Conservation (phyloP, 2,888 invertebrate genomes). For the Gandaritis pyraliata region DNA sequence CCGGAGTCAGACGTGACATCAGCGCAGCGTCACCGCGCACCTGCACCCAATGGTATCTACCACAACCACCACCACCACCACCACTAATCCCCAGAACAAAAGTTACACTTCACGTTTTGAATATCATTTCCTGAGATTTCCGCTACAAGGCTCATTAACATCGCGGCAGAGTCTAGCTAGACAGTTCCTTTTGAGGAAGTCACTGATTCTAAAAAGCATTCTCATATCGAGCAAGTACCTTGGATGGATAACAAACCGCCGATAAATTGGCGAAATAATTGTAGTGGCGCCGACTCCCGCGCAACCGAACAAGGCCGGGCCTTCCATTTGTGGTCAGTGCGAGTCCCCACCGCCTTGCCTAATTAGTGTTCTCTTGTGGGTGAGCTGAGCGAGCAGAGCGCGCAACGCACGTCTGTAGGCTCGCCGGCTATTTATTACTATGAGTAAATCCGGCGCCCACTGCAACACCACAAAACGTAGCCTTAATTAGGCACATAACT, state of each 20-base stretch:
- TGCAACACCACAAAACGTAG: conserved; percentile 19
- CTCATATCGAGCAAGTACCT: conserved; percentile 22
- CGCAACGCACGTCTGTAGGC: conserved; percentile 58
- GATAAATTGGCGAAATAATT: conserved; percentile 63
- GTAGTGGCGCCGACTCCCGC: conserved; percentile 71
- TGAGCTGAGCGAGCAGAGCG: conserved; percentile 59
- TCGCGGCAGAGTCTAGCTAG: not conserved
- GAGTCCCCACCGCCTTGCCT: conserved; percentile 61
- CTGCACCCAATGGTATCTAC: conserved; percentile 56
- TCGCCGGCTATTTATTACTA: conserved; percentile 66
- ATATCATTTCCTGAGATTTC: not conserved
- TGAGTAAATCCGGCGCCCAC: conserved; percentile 41
- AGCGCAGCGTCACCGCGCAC: conserved; percentile 62
- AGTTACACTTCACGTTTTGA: conserved; percentile 6
- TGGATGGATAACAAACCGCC: conserved; percentile 37
- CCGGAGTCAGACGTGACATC: conserved; percentile 68
- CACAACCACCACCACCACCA: too few relatives aligned
- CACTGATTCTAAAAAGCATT: conserved; percentile 28
- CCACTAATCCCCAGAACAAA: conserved; percentile 31
- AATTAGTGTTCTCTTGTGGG: conserved; percentile 78
- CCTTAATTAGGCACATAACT: conserved; percentile 23
- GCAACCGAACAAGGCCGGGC: conserved; percentile 72
- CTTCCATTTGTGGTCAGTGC: conserved; percentile 71
- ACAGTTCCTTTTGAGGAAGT: conserved; percentile 19
- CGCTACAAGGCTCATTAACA: not conserved